Conservation (phyloP, 2,888 invertebrate species). For the Noctuana brunneofusca region DNA sequence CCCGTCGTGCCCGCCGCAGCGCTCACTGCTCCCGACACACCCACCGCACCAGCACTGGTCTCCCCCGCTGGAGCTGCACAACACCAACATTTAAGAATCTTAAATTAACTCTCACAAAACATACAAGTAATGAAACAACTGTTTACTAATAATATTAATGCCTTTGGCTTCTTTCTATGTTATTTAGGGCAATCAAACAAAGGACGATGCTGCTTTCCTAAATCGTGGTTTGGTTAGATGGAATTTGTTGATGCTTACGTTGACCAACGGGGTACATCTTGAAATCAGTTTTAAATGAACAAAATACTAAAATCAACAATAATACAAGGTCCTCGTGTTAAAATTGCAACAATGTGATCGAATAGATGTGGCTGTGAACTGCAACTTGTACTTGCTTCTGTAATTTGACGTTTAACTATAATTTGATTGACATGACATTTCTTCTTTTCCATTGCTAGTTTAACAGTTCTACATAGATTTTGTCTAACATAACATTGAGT, state of each 20-base stretch:
- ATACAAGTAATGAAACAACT: conserved; percentile 31
- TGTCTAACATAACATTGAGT: neutral
- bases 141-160: conserved; percentile 24
- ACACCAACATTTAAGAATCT: conserved; percentile 18
- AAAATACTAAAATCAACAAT: conserved; percentile 60
- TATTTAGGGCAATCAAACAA: conserved; percentile 78
- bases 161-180: conserved; percentile 40
- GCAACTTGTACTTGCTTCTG: conserved; percentile 44
- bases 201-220: conserved; percentile 59
- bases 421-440: conserved; percentile 44
- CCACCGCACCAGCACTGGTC: conserved; percentile 73
- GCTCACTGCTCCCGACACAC: conserved; percentile 79
- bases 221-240: conserved; percentile 44
- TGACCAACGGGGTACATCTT: conserved; percentile 80
- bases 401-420: conserved; percentile 49
- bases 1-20: conserved; percentile 83
- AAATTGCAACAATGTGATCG: conserved; percentile 62
- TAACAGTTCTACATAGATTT: conserved; percentile 8
- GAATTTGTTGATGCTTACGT: conserved; percentile 59
- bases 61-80: conserved; percentile 78
- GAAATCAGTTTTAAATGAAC: conserved; percentile 55
- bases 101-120: conserved; percentile 16
- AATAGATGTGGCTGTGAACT: conserved; percentile 55
- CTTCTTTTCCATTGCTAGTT: conserved; percentile 35
- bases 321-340: conserved; percentile 53